phyloP scores from a whole-genome alignment of 2,113 vertebrate genomes.

The Chamaea fasciata region DNA sequence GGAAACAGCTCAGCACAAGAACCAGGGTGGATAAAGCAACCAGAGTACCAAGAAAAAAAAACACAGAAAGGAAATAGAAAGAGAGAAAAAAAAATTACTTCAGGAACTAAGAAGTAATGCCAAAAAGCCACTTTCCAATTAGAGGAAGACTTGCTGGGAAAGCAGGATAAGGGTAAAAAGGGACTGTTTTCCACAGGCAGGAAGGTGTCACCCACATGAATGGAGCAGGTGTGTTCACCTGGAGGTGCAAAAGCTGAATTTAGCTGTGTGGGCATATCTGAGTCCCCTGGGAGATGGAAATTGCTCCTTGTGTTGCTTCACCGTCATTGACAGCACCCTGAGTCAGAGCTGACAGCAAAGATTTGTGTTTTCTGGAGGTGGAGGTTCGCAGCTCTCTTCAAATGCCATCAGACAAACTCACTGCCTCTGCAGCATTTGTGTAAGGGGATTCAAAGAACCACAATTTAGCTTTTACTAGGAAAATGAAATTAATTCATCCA shows the following conservation, averaged over 20 bases:
- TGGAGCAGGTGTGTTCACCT: background rate
- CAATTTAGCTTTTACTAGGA: background rate
- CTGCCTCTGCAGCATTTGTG: background rate
- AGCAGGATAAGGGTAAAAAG: background rate
- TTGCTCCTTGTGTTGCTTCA: background rate
- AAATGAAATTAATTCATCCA: background rate
- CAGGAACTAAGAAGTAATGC: slow-evolving; percentile 6
- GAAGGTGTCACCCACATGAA: background rate
- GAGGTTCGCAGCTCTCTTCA: background rate
- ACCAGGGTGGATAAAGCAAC: background rate
- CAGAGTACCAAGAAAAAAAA: slow-evolving; percentile 1
- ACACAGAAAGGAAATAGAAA: slow-evolving; percentile 7
- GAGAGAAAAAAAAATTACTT: background rate
- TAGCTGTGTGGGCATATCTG: background rate
- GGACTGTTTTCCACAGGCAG: background rate
- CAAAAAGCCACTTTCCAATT: slow-evolving; percentile 11
- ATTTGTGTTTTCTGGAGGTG: background rate
- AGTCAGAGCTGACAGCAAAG: background rate
- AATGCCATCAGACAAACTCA: background rate
- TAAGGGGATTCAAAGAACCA: background rate
- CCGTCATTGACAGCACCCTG: background rate
- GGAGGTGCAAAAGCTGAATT: background rate
- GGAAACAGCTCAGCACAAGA: slow-evolving; percentile 46
- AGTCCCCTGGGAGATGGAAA: background rate
- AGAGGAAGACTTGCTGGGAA: slow-evolving; percentile 16